These are phyloP conservation scores for Gyrodactylus salaris DNA, from an alignment of 1,140 invertebrate species.

Conservation along the genomic window DNA sequence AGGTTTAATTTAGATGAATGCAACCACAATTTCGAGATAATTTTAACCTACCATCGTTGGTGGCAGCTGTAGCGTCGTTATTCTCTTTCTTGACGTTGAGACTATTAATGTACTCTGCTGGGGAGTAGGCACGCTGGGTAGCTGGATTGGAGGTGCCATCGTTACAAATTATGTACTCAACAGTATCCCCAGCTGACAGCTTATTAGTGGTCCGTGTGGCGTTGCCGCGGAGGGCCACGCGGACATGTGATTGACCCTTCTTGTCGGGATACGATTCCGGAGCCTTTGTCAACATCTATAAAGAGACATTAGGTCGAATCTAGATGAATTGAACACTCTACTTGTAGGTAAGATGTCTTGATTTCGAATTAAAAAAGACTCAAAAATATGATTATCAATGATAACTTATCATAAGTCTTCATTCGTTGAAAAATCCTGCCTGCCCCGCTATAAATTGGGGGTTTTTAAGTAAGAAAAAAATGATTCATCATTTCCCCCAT, in stretches of 20 bases:
- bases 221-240: constrained; percentile 56
- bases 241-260: constrained; percentile 49
- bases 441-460: too few relatives aligned
- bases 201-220: constrained; percentile 26
- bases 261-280: constrained; percentile 63
- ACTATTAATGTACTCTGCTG: constrained; percentile 43
- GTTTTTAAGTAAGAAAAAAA: too few relatives aligned
- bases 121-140: constrained; percentile 65
- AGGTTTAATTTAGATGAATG: too few relatives aligned
- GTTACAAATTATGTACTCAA: constrained; percentile 63
- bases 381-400: too few relatives aligned
- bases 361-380: too few relatives aligned
- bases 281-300: constrained; percentile 55
- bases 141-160: constrained; percentile 30
- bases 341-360: too few relatives aligned
- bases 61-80: not conserved
- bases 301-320: too few relatives aligned
- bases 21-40: too few relatives aligned
- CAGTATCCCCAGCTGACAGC: constrained; percentile 61
- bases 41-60: not conserved
- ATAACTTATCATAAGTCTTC: too few relatives aligned
- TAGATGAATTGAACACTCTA: too few relatives aligned
- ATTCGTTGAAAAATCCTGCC: too few relatives aligned
- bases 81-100: constrained; percentile 21
- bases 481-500: too few relatives aligned